Percentiles rank a stretch among this genome's conserved stretches.
Conservation (phyloP, 2,797 vertebrate species). For the Parauchenoglanis punctatus region DNA sequence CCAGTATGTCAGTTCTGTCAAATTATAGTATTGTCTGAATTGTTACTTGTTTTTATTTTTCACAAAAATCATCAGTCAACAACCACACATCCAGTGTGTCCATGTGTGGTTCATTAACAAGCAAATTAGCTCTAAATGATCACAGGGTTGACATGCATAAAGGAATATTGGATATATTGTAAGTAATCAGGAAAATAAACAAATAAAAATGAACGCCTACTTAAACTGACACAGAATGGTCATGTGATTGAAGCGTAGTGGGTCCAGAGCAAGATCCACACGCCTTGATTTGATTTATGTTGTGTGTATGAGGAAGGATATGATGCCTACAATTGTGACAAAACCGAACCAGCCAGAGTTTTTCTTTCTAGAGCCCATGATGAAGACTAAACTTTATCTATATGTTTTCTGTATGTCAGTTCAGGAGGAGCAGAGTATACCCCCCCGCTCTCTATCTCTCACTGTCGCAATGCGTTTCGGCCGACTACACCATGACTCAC, state of each 20-base stretch:
- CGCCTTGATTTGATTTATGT: background rate
- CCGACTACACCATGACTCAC: slow-evolving; percentile 69
- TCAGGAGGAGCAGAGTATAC: background rate
- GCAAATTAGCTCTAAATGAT: background rate
- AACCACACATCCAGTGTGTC: background rate
- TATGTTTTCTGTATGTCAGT: background rate
- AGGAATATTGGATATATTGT: background rate
- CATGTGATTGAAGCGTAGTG: background rate
- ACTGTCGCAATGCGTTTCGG: slow-evolving; percentile 67
- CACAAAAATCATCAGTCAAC: background rate
- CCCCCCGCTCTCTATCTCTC: background rate
- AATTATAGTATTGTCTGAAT: background rate
- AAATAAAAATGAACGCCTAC: background rate
- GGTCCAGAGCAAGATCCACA: background rate
- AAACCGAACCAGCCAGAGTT: background rate
- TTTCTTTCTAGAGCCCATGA: background rate
- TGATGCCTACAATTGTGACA: background rate
- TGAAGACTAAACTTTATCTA: background rate
- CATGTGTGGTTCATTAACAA: background rate
- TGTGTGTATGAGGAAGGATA: background rate
- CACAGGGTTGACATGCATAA: background rate
- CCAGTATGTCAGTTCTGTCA: background rate
- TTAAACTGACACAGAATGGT: background rate
- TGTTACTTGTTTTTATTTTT: background rate
- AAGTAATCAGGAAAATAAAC: background rate